A percentile compares a stretch with the other conserved stretches of the same genome.
Evolutionary conservation across 2,888 invertebrate species (phyloP).

Genomic region (Heliothis peltigera): DNA sequence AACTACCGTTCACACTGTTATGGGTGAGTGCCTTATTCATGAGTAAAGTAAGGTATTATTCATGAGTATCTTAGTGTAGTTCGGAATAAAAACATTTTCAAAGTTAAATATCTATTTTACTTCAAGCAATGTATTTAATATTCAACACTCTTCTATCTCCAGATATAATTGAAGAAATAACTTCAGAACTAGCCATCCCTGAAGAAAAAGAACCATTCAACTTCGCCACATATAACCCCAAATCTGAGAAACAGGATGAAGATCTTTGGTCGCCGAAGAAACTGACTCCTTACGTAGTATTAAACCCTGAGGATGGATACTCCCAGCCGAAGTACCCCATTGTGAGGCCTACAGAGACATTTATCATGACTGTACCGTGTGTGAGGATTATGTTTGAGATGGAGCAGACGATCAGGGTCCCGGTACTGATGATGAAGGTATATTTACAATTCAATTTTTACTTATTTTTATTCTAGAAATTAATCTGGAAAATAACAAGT

Average conservation of each 20-base stretch:
- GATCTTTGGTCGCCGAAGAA: slow-evolving; percentile 94
- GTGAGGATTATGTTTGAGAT: slow-evolving; percentile 91
- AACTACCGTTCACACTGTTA: slow-evolving; percentile 92
- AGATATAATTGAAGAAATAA: slow-evolving; percentile 88
- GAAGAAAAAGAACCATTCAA: slow-evolving; percentile 88
- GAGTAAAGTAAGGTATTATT: too few relatives aligned
- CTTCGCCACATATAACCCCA: slow-evolving; percentile 82
- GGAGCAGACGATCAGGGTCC: slow-evolving; percentile 85
- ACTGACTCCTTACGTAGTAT: slow-evolving; percentile 80
- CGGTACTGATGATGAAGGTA: slow-evolving; percentile 82
- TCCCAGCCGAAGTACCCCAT: slow-evolving; percentile 79
- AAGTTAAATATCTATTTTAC: too few relatives aligned
- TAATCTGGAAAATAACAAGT: too few relatives aligned
- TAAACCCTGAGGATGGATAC: slow-evolving; percentile 77
- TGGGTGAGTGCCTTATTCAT: slow-evolving; percentile 87
- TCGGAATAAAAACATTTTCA: too few relatives aligned
- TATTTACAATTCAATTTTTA: slow-evolving; percentile 17
- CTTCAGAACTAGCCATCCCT: slow-evolving; percentile 79
- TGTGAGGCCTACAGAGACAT: slow-evolving; percentile 85
- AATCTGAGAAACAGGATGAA: slow-evolving; percentile 84
- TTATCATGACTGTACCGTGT: slow-evolving; percentile 88
- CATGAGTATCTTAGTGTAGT: too few relatives aligned
- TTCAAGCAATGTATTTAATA: too few relatives aligned
- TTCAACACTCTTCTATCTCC: slow-evolving; percentile 6
- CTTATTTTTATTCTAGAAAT: neutral